Base-by-base conservation (phyloP, 2,888 invertebrate genomes). In the Drosophila pegasa region DNA sequence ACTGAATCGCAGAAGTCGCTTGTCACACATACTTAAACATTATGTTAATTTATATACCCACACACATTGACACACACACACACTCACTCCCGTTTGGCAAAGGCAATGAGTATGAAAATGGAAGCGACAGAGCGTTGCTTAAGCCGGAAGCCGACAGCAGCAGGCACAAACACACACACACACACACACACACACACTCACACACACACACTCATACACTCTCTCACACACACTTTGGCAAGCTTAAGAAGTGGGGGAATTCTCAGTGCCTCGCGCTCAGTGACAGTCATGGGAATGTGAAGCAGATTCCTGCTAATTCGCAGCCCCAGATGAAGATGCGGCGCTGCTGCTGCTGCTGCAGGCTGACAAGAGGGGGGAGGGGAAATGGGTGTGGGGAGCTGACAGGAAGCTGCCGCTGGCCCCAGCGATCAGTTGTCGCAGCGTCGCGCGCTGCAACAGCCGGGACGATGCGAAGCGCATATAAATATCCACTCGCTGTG, bases 11-110 rank as follows among this genome's bases (percentile, higher is more conserved):
- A 81, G 85, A 87, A 86, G 86, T 87, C 89, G 77, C 89, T 75
- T 89, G 86, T 86, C 89, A 87, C 89, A 86, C 87, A 80, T 80
- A 89, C 85, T 89, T 85, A 89, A 73, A 76, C 89, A 89, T 87
- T 81, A 86, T 89, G 89, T 85, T 87, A 86, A 86, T 86, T 89
- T 86, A 86, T 86, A 75, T 84, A 67, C 63, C 47, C 62, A 69
- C 62, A 61, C 54, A 22, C 31, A 60, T 33, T 25, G 27, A 27
- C 47, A 71, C 52, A 64, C 22, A 65, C 62, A 37, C 62, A 65
- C 60, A 57, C 54, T n/a, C 31, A 64, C 29, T 40, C 33, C 37
- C 47, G 67, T 45, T 55, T 31, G 52, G 41, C 62, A 67, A 67
- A 56, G 56, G 63, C 75, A 64, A 74, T 80, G 81, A 70, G 71